Conservation (phyloP, 1,140 invertebrate species). For the Drosophila subobscura region DNA sequence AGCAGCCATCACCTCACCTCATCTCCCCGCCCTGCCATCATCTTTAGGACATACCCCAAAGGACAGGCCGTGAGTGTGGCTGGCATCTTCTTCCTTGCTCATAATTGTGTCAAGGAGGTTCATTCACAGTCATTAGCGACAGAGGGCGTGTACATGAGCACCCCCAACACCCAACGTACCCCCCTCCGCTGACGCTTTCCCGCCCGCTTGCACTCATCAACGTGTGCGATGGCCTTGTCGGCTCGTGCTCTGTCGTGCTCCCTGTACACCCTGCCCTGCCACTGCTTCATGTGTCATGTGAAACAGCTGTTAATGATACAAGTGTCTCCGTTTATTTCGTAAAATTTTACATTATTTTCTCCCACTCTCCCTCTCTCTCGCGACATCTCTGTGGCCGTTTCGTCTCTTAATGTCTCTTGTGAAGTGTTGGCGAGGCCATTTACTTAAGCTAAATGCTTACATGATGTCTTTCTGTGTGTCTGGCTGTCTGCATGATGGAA, state of each 20-base stretch:
- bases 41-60: not conserved
- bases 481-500: constrained; percentile 12
- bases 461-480: constrained; percentile 13
- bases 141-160: constrained; percentile 47
- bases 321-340: constrained; percentile 55
- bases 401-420: constrained; percentile 4
- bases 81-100: constrained; percentile 12
- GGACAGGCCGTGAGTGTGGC: too few species aligned
- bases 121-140: constrained; percentile 75
- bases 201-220: constrained; percentile 9
- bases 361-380: constrained; percentile 4
- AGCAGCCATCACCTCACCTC: not conserved
- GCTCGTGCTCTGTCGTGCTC: constrained; percentile 7
- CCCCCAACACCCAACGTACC: constrained; percentile 28
- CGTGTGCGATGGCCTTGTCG: constrained; percentile 38
- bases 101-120: constrained; percentile 79
- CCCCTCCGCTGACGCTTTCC: constrained; percentile 6
- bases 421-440: constrained; percentile 27
- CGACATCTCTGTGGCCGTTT: not conserved
- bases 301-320: constrained; percentile 77
- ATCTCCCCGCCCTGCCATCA: constrained; percentile 6
- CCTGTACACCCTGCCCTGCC: constrained; percentile 14
- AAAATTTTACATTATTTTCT: constrained; percentile 44
- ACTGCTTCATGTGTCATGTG: constrained; percentile 59
- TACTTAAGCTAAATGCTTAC: constrained; percentile 47